Conservation (phyloP, 2,797 vertebrate species). For the Phrynocephalus vlangalii region DNA sequence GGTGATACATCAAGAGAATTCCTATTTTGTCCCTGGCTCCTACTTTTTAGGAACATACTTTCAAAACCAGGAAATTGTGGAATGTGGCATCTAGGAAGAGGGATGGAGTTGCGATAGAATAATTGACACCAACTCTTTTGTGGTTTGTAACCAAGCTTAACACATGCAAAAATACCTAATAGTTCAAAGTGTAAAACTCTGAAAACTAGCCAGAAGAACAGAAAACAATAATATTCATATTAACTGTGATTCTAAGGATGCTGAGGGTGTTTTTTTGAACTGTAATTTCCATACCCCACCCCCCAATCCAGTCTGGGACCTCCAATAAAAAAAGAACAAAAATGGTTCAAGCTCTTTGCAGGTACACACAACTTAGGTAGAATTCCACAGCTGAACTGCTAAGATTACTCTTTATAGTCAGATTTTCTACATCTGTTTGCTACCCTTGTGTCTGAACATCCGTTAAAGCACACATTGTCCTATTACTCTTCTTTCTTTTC, state of each 20-base stretch:
- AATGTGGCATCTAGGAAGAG: too few species aligned
- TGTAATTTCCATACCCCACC: too few species aligned
- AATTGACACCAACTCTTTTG: neutral
- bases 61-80: too few species aligned
- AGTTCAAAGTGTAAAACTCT: neutral
- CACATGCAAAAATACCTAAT: fast-evolving
- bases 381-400: neutral
- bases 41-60: too few species aligned
- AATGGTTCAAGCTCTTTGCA: slow-evolving; percentile 8
- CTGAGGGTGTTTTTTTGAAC: slow-evolving; percentile 3
- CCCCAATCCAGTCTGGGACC: too few species aligned
- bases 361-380: neutral
- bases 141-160: neutral
- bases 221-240: neutral
- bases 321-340: too few species aligned
- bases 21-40: too few species aligned
- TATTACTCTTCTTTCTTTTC: slow-evolving; percentile 32
- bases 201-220: neutral
- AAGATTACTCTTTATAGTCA: slow-evolving; percentile 38
- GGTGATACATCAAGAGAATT: too few species aligned
- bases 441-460: slow-evolving; percentile 32
- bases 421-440: slow-evolving; percentile 32
- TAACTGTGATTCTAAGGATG: neutral
- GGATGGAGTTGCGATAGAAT: too few species aligned
- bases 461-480: slow-evolving; percentile 56